phyloP scores from a whole-genome alignment of 2,113 vertebrate species.

The Hypocryptadius cinnamomeus region DNA sequence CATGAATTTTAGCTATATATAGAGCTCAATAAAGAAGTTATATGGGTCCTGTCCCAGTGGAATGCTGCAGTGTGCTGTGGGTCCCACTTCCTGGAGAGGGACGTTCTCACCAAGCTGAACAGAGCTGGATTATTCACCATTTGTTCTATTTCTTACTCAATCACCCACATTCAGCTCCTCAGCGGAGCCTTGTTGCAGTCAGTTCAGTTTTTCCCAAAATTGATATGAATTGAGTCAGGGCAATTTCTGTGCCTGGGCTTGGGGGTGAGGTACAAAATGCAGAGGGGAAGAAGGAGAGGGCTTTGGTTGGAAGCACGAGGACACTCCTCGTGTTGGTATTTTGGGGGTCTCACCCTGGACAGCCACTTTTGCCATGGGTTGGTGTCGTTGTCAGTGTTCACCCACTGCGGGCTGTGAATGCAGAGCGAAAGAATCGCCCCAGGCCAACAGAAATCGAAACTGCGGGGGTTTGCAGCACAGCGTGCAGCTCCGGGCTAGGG shows the following conservation, averaged over 20 bases:
- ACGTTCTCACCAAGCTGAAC: not conserved
- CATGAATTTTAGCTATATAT: not conserved
- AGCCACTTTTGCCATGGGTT: accelerated
- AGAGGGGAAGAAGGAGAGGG: not conserved
- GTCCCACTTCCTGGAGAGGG: not conserved
- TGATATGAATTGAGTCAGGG: accelerated
- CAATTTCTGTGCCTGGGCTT: not conserved
- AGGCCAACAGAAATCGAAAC: not conserved
- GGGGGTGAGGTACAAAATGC: not conserved
- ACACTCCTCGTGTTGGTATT: accelerated
- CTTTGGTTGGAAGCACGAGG: not conserved
- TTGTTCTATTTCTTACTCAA: not conserved
- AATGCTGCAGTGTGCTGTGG: not conserved
- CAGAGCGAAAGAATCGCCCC: accelerated
- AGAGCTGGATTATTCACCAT: not conserved
- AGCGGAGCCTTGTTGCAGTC: not conserved
- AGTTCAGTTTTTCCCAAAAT: not conserved
- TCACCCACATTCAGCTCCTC: not conserved
- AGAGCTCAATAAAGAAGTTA: not conserved
- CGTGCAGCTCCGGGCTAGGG: not conserved
- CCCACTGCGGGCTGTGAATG: not conserved
- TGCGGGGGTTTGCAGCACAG: not conserved
- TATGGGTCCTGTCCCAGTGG: not conserved
- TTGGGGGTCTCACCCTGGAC: accelerated
- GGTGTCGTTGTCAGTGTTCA: accelerated